Evolutionary conservation across 1,140 invertebrate species (phyloP).

Genomic region (Halotydeus destructor): DNA sequence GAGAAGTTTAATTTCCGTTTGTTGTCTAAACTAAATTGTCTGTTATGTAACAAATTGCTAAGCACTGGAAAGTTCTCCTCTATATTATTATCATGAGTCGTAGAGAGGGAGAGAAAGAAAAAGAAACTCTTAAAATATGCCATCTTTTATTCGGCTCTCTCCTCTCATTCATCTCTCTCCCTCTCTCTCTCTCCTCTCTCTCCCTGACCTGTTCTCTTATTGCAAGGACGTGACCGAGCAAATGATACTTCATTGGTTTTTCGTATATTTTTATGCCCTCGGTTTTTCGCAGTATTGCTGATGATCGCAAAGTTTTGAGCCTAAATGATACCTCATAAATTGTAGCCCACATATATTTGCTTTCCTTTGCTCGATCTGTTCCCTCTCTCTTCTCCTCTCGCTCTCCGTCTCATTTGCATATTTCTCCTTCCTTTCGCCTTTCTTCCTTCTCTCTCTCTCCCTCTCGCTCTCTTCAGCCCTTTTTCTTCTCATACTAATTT

Average conservation of each 20-base stretch:
- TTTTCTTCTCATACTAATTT: no score
- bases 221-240: slow-evolving; percentile 3
- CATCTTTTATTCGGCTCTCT: background rate
- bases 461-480: no score
- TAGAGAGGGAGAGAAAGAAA: no score
- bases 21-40: slow-evolving; percentile 1
- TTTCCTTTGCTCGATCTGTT: background rate
- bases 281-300: background rate
- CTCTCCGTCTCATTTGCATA: no score
- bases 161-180: background rate
- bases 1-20: slow-evolving; percentile 3
- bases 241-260: background rate
- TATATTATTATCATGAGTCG: no score
- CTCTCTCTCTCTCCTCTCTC: background rate
- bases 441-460: no score
- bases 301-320: background rate
- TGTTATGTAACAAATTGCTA: slow-evolving; percentile 1
- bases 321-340: background rate
- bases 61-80: background rate
- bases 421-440: no score
- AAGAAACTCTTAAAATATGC: slow-evolving; percentile 1
- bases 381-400: no score
- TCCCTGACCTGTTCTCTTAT: background rate
- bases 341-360: background rate
- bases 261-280: background rate